Conservation (phyloP, 2,888 invertebrate species). For the Monoplex corrugatus region DNA sequence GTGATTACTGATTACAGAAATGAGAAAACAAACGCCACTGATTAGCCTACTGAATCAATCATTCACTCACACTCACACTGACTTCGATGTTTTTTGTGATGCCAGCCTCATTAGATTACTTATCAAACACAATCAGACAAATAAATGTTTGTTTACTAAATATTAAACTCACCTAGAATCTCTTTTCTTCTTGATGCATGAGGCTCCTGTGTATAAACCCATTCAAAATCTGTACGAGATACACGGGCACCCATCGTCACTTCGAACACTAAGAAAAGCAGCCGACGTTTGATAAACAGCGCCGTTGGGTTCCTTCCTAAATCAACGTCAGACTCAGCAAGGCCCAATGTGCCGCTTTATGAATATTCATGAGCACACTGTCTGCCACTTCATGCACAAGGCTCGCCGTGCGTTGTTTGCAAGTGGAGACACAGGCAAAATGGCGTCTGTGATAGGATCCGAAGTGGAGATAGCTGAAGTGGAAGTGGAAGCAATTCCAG, state of each 20-base stretch:
- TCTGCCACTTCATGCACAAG: constrained; percentile 46
- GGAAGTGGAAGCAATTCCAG: constrained; percentile 84
- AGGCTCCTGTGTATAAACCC: constrained; percentile 98
- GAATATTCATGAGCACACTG: constrained; percentile 57
- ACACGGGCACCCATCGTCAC: constrained; percentile 94
- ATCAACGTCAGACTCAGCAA: no score
- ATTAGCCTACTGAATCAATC: no score
- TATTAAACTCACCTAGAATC: constrained; percentile 89
- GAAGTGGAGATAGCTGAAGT: constrained; percentile 90
- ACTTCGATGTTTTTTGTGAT: no score
- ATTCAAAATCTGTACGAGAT: constrained; percentile 97
- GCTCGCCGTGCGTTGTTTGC: constrained; percentile 23
- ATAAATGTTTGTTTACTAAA: neutral
- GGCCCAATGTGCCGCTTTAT: no score
- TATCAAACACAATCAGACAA: neutral
- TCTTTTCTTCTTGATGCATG: constrained; percentile 96
- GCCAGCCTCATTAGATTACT: no score
- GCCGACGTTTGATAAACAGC: neutral
- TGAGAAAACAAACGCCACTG: no score
- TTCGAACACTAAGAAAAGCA: neutral
- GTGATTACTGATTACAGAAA: no score
- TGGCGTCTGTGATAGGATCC: constrained; percentile 88
- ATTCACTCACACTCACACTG: no score
- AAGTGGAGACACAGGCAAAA: constrained; percentile 81
- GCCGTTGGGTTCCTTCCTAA: no score